Evolutionary conservation across 2,888 invertebrate species (phyloP).

Genomic region (Ernsta delagoae): DNA sequence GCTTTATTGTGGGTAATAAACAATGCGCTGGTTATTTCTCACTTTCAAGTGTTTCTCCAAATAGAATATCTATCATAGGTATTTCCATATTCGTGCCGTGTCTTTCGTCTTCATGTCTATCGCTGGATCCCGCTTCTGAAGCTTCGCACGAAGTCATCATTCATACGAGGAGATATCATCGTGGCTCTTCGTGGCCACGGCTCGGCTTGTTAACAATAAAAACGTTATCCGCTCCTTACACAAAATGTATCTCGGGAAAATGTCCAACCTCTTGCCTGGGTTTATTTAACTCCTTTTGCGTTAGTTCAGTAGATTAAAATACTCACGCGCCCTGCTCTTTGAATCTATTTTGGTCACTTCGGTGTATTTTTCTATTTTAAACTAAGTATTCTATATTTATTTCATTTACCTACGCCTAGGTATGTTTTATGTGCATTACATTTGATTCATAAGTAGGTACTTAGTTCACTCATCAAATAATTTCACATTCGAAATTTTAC

Average conservation of each 20-base stretch:
- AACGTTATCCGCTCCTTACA: conserved; percentile 79
- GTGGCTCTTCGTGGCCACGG: conserved; percentile 76
- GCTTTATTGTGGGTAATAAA: conserved; percentile 35
- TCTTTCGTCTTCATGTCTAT: conserved; percentile 71
- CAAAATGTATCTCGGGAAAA: conserved; percentile 76
- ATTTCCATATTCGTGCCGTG: conserved; percentile 80
- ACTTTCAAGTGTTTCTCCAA: conserved; percentile 42
- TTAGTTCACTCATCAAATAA: too few relatives aligned
- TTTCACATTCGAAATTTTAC: too few relatives aligned
- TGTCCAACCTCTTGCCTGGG: conserved; percentile 52
- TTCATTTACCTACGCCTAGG: too few relatives aligned
- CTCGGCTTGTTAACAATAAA: conserved; percentile 84
- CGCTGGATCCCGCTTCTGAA: conserved; percentile 70
- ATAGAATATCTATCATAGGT: conserved; percentile 47
- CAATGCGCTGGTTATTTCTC: conserved; percentile 35
- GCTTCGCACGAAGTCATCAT: conserved; percentile 84
- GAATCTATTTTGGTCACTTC: neutral
- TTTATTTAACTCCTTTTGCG: conserved; percentile 51
- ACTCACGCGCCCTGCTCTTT: conserved; percentile 26
- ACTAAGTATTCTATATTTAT: neutral
- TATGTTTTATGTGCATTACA: too few relatives aligned
- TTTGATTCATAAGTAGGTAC: too few relatives aligned
- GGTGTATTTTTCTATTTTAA: neutral
- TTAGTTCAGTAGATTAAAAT: conserved; percentile 47
- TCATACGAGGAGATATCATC: conserved; percentile 84